These are phyloP conservation scores for Holcopasites calliopsidis DNA, from an alignment of 1,140 invertebrate species.

Conservation along the genomic window DNA sequence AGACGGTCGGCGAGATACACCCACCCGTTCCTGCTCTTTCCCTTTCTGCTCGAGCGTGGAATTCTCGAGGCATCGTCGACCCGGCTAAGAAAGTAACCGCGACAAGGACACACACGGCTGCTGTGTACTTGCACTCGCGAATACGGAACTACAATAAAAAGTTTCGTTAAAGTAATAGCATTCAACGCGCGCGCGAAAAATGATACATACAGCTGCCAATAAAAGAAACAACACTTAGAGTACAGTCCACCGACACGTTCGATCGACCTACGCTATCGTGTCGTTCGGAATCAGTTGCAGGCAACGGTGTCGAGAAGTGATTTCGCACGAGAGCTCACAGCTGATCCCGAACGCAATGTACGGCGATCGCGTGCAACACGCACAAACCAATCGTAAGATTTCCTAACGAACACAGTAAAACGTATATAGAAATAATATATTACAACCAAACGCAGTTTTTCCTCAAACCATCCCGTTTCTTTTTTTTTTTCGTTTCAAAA, in stretches of 20 bases:
- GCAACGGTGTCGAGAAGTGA: not conserved
- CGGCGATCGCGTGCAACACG: not conserved
- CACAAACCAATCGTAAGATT: slow-evolving; percentile 14
- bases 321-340: slow-evolving; percentile 12
- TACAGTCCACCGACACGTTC: slow-evolving; percentile 49
- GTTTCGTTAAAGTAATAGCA: slow-evolving; percentile 13
- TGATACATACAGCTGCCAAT: slow-evolving; percentile 65
- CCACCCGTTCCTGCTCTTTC: not conserved
- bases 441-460: slow-evolving; percentile 18
- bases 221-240: slow-evolving; percentile 55
- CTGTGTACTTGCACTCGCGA: not conserved
- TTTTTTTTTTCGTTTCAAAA: not conserved
- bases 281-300: slow-evolving; percentile 43
- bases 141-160: slow-evolving; percentile 8
- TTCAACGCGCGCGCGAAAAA: slow-evolving; percentile 36
- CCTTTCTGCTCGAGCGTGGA: slow-evolving; percentile 2
- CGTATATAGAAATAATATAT: slow-evolving; percentile 45
- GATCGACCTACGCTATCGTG: slow-evolving; percentile 57
- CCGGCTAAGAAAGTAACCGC: slow-evolving; percentile 19
- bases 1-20: no score
- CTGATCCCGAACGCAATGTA: slow-evolving; percentile 32
- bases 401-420: slow-evolving; percentile 35
- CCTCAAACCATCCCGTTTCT: not conserved
- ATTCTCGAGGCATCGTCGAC: slow-evolving; percentile 30
- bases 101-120: slow-evolving; percentile 12